Conservation (phyloP, 2,113 vertebrate genomes). For the Phaetusa simplex region DNA sequence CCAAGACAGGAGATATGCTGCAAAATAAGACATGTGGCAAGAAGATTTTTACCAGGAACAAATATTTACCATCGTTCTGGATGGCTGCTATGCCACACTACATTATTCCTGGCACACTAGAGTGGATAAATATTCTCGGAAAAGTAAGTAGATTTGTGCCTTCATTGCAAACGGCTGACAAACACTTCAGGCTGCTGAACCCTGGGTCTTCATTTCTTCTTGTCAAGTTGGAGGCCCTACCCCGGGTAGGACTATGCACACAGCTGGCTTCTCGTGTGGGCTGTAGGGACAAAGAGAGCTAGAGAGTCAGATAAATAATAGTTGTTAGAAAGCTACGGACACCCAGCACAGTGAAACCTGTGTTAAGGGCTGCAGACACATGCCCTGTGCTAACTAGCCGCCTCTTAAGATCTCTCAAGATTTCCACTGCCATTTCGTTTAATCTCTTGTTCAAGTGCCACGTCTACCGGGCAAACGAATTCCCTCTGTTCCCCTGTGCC, state of each 20-base stretch:
- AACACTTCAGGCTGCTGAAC: slow-evolving; percentile 14
- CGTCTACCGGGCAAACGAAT: slow-evolving; percentile 2
- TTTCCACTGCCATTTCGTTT: slow-evolving; percentile 39
- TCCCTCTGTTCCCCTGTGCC: neutral
- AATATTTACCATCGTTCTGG: slow-evolving; percentile 5
- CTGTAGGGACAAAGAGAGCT: neutral
- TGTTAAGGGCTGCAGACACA: neutral
- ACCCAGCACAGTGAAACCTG: neutral
- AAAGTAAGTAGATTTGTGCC: slow-evolving; percentile 31
- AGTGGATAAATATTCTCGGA: neutral
- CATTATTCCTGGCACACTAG: slow-evolving; percentile 17
- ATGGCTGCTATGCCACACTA: neutral
- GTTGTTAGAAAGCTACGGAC: neutral
- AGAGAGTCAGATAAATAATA: neutral
- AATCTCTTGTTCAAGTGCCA: slow-evolving; percentile 47
- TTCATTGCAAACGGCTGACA: slow-evolving; percentile 7
- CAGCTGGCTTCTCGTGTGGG: neutral
- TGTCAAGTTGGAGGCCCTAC: neutral
- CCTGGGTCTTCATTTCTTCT: neutral
- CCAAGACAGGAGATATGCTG: neutral
- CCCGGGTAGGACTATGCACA: neutral
- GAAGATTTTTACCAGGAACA: neutral
- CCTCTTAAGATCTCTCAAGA: neutral
- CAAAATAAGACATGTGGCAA: neutral
- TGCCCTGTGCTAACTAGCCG: neutral